Conservation (phyloP, 2,113 vertebrate genomes). For the Oxyruncus cristatus region DNA sequence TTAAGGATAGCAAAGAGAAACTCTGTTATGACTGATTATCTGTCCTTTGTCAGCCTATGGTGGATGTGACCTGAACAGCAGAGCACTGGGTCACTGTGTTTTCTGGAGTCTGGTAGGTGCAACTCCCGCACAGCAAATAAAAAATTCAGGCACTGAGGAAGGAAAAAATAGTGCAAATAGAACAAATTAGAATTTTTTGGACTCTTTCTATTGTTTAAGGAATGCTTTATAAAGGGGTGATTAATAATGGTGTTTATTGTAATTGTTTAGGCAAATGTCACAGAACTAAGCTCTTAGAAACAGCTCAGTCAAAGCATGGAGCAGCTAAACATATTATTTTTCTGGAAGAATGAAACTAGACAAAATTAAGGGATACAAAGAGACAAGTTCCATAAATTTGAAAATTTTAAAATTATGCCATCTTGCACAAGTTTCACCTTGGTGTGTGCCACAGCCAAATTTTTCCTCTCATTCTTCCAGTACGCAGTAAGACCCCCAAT, state of each 20-base stretch:
- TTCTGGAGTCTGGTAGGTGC: neutral
- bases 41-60: neutral
- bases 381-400: neutral
- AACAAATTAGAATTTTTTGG: neutral
- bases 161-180: neutral
- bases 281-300: neutral
- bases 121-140: neutral
- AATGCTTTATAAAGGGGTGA: neutral
- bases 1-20: neutral
- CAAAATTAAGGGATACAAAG: neutral
- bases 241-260: neutral
- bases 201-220: neutral
- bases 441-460: neutral
- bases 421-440: neutral
- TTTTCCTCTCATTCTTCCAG: neutral
- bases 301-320: neutral
- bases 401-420: neutral
- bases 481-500: neutral
- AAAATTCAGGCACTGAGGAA: neutral
- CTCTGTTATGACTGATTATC: neutral
- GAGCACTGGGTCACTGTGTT: neutral
- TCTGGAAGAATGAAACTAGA: neutral
- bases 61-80: neutral
- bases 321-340: neutral
- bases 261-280: neutral